Conservation (phyloP, 92 coral and sea anemone species). For the Zoanthus sociatus region DNA sequence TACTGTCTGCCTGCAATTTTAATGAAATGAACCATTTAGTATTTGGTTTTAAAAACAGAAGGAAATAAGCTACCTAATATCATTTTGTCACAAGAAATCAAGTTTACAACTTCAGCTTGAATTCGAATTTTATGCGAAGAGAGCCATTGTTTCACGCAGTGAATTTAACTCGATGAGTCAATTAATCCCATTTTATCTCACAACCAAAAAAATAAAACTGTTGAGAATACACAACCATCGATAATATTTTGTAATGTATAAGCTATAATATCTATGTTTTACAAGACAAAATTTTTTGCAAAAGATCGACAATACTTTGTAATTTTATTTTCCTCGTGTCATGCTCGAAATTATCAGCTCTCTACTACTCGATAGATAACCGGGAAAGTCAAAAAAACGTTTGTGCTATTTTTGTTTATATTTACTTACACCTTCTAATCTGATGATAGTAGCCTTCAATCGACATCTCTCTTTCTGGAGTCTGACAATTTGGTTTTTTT, state of each 20-base stretch:
- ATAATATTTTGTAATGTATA: conserved; percentile 14
- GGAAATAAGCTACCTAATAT: conserved; percentile 13
- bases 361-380: conserved; percentile 19
- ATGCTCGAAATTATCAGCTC: conserved; percentile 9
- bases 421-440: conserved; percentile 19
- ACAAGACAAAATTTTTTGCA: conserved; percentile 10
- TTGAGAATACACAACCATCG: conserved; percentile 6
- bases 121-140: neutral
- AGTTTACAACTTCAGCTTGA: conserved; percentile 16
- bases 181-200: conserved; percentile 3
- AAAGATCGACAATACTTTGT: conserved; percentile 5
- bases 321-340: conserved; percentile 8
- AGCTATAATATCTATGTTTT: neutral
- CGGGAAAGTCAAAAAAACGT: conserved; percentile 19
- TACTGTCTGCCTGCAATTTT: conserved; percentile 35
- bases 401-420: conserved; percentile 25
- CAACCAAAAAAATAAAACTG: conserved; percentile 20
- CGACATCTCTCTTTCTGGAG: conserved; percentile 36
- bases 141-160: conserved; percentile 7
- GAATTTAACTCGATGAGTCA: conserved; percentile 25
- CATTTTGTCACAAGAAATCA: conserved; percentile 21
- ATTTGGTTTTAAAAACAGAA: conserved; percentile 22
- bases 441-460: conserved; percentile 28
- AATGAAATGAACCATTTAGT: conserved; percentile 23
- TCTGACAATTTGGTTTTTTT: conserved; percentile 22